Conservation (phyloP, 1,140 invertebrate species). For the Drosophila jambulina region DNA sequence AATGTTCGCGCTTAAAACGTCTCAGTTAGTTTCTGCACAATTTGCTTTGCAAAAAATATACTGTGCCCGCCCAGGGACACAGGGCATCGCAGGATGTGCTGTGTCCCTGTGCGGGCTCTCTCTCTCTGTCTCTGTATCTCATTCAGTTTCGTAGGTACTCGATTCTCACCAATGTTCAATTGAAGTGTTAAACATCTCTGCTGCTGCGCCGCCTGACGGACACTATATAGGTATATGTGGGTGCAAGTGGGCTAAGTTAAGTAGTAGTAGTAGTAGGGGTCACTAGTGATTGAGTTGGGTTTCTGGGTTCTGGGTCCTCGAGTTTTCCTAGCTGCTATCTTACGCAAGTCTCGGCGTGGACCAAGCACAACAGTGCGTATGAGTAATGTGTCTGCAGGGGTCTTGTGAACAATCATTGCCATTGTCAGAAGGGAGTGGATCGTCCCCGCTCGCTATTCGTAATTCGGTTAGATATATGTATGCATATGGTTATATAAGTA, state of each 20-base stretch:
- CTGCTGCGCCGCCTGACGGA: conserved; percentile 42
- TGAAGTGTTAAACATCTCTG: conserved; percentile 62
- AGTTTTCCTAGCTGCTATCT: conserved; percentile 36
- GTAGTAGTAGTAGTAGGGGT: conserved; percentile 17
- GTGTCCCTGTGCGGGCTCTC: conserved; percentile 7
- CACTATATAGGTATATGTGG: conserved; percentile 30
- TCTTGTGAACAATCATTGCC: conserved; percentile 21
- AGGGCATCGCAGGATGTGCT: conserved; percentile 25
- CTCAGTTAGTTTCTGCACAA: conserved; percentile 65
- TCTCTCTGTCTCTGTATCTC: conserved; percentile 43
- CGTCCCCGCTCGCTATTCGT: conserved; percentile 37
- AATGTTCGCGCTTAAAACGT: conserved; percentile 66
- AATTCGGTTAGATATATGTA: conserved; percentile 55
- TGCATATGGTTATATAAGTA: conserved; percentile 61
- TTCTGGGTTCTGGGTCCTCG: conserved; percentile 43
- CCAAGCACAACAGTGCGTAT: conserved; percentile 62
- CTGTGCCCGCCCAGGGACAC: conserved; percentile 38
- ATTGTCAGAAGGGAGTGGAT: conserved; percentile 26
- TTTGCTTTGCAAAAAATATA: conserved; percentile 81
- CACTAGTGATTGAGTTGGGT: conserved; percentile 24
- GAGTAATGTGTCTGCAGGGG: conserved; percentile 37
- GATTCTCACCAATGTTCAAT: conserved; percentile 78
- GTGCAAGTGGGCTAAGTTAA: conserved; percentile 14
- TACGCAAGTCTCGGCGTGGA: conserved; percentile 26
- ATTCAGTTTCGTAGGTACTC: conserved; percentile 75